Conservation (phyloP, 2,113 vertebrate species). For the Muntiacus reevesi region DNA sequence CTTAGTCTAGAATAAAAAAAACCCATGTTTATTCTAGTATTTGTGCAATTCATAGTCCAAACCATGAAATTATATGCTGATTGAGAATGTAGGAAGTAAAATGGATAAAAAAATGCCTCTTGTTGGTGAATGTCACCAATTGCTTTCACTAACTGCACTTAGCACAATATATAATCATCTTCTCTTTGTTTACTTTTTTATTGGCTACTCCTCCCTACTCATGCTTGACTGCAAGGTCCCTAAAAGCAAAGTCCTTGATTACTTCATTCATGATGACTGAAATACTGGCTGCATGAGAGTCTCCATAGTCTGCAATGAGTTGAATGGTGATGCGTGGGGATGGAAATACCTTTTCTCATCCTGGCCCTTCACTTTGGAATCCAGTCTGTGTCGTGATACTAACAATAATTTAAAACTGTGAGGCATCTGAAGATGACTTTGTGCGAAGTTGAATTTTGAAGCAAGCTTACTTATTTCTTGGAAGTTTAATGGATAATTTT, state of each 20-base stretch:
- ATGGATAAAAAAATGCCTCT: not conserved
- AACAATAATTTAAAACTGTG: not conserved
- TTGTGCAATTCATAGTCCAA: not conserved
- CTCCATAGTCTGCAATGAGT: not conserved
- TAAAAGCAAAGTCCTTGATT: not conserved
- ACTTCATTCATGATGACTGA: not conserved
- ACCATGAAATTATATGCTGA: not conserved
- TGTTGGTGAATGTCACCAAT: not conserved
- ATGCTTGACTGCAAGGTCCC: not conserved
- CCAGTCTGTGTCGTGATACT: not conserved
- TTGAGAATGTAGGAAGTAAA: slow-evolving; percentile 13
- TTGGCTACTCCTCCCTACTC: not conserved
- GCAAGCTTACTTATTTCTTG: slow-evolving; percentile 1
- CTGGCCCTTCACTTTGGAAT: slow-evolving; percentile 6
- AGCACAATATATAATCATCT: not conserved
- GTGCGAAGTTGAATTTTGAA: slow-evolving; percentile 18
- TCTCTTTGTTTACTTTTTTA: not conserved
- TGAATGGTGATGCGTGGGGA: not conserved
- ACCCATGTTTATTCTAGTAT: not conserved
- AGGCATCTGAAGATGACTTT: slow-evolving; percentile 8
- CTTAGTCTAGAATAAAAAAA: not conserved
- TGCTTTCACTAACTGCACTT: not conserved
- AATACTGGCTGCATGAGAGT: not conserved
- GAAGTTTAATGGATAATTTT: not conserved
- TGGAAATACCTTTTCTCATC: not conserved